Evolutionary conservation across 2,888 invertebrate genomes (phyloP), one percentile per base, ranked within the genome.

Genomic region (Lochmaea capreae): DNA sequence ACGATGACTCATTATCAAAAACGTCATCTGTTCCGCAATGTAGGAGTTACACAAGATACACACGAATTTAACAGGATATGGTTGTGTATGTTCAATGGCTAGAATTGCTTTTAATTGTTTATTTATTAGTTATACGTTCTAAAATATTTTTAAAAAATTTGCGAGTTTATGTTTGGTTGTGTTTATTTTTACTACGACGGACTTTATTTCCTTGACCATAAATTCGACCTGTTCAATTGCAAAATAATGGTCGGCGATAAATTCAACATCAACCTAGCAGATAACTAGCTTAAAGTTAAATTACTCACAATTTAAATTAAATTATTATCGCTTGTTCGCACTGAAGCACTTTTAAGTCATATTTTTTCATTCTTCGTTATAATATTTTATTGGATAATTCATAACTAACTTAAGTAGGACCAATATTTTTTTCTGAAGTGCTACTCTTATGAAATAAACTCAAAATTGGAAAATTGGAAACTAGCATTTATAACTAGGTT

Each of bases 211-310:
- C 80, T 79, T 81, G 73, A 75, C 78, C 76, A 74, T 72, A 79
- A 75, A 77, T 78, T 77, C 78, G 80, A 82, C 79, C 81, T 81
- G 81, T 81, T 79, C 81, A 80, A 81, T 81, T 81, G 79, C 77
- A 79, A 80, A 77, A 80, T 81, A 81, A 82, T 81, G 79, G 77
- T 76, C 76, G 76, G 77, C 73, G 76, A 80, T 81, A 78, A 80
- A 81, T 81, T 79, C 77, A 71, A 73, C 76, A 71, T 75, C 79
- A 76, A 72, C 77, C 76, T 79, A 79, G 79, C 79, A 77, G 67
- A 79, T 80, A 80, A 80, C 76, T 67, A 78, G 76, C 78, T 77
- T 75, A 12, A 77, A 78, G 79, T 78, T 77, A 76, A 79, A 77
- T 78, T 76, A 77, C 71, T n/a, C 72, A 75, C 65, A 71, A 76